Percentiles rank a stretch among this genome's conserved stretches.
Evolutionary conservation across 2,888 invertebrate species (phyloP).

Genomic region (Glaucopsyche alexis): DNA sequence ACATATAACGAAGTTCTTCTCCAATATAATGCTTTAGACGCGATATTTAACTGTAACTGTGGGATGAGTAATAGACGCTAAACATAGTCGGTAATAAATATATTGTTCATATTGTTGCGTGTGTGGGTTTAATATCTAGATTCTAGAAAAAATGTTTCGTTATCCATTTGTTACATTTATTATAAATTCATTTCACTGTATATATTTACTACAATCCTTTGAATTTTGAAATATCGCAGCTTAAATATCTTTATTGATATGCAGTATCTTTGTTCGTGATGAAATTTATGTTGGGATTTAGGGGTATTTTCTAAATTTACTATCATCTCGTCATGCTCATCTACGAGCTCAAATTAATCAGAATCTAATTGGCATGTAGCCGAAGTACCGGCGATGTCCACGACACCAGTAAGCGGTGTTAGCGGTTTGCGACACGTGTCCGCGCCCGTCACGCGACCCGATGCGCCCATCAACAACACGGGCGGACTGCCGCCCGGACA

Average conservation of each 20-base stretch:
- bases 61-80: neutral
- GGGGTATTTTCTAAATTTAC: neutral
- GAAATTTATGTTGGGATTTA: neutral
- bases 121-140: neutral
- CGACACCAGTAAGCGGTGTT: slow-evolving; percentile 75
- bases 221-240: neutral
- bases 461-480: slow-evolving; percentile 81
- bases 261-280: neutral
- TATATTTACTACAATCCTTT: slow-evolving; percentile 29
- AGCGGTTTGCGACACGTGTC: slow-evolving; percentile 85
- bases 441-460: slow-evolving; percentile 85
- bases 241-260: too few relatives aligned
- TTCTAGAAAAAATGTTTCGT: neutral
- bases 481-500: slow-evolving; percentile 91
- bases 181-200: slow-evolving; percentile 30
- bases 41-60: neutral
- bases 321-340: neutral
- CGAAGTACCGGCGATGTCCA: slow-evolving; percentile 56
- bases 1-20: neutral
- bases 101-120: neutral
- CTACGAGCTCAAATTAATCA: neutral
- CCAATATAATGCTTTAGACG: neutral
- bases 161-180: slow-evolving; percentile 21
- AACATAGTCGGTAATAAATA: neutral
- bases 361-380: slow-evolving; percentile 56